A percentile compares a stretch with the other conserved stretches of the same genome.
phyloP scores from a whole-genome alignment of 2,797 vertebrate genomes.

The Labroides dimidiatus region DNA sequence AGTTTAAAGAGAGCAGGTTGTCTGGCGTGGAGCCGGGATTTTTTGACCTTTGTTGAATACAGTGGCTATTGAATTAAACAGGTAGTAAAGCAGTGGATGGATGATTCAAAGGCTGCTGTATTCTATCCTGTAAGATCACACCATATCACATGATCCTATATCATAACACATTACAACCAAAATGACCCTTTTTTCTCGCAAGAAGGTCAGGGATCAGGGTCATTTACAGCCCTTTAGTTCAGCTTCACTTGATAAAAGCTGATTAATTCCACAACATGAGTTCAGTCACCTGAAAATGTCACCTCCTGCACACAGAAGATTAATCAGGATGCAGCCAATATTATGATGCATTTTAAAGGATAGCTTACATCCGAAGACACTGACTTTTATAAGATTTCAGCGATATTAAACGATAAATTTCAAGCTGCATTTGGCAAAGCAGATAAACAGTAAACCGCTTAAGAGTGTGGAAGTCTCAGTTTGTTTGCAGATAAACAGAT shows the following conservation, averaged over 20 bases:
- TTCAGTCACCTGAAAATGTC: conserved; percentile 3
- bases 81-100: not conserved
- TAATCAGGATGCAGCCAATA: conserved; percentile 23
- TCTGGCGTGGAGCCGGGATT: conserved; percentile 1
- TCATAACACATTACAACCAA: conserved; percentile 9
- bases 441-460: conserved; percentile 59
- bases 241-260: not conserved
- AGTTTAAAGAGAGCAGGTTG: conserved; percentile 11
- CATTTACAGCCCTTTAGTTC: not conserved
- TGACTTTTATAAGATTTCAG: conserved; percentile 42
- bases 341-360: conserved; percentile 16
- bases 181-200: conserved; percentile 4
- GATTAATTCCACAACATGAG: not conserved
- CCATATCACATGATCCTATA: conserved; percentile 1
- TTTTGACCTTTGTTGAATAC: conserved; percentile 13
- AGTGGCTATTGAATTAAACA: conserved; percentile 16
- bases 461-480: conserved; percentile 31
- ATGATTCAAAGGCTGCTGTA: conserved; percentile 5
- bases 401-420: conserved; percentile 53
- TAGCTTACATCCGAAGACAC: conserved; percentile 16
- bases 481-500: conserved; percentile 74
- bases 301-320: conserved; percentile 12
- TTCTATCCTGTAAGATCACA: conserved; percentile 4
- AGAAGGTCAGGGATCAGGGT: conserved; percentile 7
- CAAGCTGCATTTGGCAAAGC: conserved; percentile 49